These are phyloP conservation scores for Pseudomyrmex gracilis DNA, from an alignment of 1,140 invertebrate species.

Conservation along the genomic window DNA sequence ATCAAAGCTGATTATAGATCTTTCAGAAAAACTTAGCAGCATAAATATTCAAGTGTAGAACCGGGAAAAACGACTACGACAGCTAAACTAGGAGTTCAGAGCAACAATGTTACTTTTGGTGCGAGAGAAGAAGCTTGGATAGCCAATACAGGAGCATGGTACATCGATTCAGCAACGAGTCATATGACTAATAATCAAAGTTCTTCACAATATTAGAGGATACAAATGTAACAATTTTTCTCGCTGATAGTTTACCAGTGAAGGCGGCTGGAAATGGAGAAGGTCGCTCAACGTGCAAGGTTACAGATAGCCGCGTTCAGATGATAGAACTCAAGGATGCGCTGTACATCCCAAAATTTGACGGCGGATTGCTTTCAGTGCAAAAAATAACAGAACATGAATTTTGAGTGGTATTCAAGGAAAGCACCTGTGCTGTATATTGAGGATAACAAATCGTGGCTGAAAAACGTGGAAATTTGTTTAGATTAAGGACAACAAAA, in stretches of 20 bases:
- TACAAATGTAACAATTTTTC: not conserved
- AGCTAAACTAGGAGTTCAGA: not conserved
- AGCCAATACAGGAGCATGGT: constrained; percentile 37
- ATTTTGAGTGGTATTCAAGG: not conserved
- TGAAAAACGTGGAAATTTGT: not conserved
- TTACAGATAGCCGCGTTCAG: not conserved
- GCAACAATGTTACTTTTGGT: not conserved
- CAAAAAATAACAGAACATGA: not conserved
- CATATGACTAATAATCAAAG: constrained; percentile 51
- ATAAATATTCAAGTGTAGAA: not conserved
- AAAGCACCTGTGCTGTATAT: not conserved
- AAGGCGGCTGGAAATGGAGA: constrained; percentile 51
- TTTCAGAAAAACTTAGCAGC: too few relatives aligned
- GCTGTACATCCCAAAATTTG: not conserved
- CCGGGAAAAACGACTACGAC: not conserved
- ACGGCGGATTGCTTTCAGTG: not conserved
- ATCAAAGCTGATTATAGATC: too few relatives aligned
- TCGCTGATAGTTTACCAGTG: constrained; percentile 46
- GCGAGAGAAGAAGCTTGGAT: not conserved
- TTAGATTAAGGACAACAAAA: not conserved
- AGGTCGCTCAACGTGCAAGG: not conserved
- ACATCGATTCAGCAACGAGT: not conserved
- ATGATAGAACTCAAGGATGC: not conserved
- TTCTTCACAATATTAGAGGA: constrained; percentile 40
- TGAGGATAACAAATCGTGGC: not conserved